A percentile compares a stretch with the other conserved stretches of the same genome.
Evolutionary conservation across 2,113 vertebrate species (phyloP).

Genomic region (Gymnarchus niloticus): DNA sequence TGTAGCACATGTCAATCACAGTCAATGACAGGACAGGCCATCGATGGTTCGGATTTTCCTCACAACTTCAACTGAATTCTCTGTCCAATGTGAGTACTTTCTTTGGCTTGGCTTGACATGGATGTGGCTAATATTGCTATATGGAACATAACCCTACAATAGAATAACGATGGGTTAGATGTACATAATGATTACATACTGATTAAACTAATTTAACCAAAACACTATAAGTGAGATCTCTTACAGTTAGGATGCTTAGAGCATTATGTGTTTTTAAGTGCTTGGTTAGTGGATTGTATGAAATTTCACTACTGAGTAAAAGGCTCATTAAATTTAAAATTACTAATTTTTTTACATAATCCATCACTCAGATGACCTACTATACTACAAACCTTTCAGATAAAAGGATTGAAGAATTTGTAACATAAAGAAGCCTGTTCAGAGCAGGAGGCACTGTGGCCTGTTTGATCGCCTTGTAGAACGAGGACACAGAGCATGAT

Average conservation of each 20-base stretch:
- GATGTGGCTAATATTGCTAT: too few species aligned
- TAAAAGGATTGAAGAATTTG: background rate
- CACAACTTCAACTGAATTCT: background rate
- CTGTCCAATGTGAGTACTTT: background rate
- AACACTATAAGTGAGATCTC: background rate
- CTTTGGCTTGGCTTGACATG: background rate
- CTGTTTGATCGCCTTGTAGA: too few species aligned
- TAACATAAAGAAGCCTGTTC: too few species aligned
- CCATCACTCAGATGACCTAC: background rate
- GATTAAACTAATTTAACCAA: background rate
- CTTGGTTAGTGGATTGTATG: background rate
- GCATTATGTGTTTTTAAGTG: background rate
- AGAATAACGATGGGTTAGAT: too few species aligned
- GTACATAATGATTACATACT: background rate
- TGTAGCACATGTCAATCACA: background rate
- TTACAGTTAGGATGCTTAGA: background rate
- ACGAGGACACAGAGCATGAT: conserved; percentile 41
- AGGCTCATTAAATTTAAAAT: background rate
- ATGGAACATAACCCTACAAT: too few species aligned
- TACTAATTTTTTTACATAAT: background rate
- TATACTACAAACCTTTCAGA: background rate
- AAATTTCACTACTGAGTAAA: background rate
- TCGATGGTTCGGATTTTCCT: background rate
- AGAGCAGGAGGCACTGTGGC: conserved; percentile 24
- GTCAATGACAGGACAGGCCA: background rate